Conservation (phyloP, 2,113 vertebrate species). For the Microcebus murinus region DNA sequence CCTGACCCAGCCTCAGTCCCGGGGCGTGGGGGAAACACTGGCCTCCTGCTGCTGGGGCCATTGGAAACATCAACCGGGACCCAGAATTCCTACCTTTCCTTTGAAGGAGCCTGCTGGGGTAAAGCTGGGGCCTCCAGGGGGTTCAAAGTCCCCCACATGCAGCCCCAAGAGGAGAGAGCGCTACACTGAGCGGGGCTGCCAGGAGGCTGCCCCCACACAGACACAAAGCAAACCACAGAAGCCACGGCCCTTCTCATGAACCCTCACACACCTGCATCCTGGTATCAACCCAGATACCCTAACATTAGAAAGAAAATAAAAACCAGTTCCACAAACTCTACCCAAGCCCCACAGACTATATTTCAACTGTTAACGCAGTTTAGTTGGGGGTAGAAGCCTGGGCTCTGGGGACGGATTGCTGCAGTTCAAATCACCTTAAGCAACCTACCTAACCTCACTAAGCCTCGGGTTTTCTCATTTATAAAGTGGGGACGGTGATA, state of each 20-base stretch:
- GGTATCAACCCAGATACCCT: background rate
- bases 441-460: background rate
- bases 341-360: background rate
- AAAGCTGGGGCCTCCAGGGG: background rate
- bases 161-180: background rate
- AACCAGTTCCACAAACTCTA: background rate
- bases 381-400: background rate
- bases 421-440: background rate
- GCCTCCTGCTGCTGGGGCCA: background rate
- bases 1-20: background rate
- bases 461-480: background rate
- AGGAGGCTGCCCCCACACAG: background rate
- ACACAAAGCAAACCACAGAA: constrained; percentile 10
- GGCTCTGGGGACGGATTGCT: background rate
- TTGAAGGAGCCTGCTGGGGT: background rate
- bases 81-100: background rate
- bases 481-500: background rate
- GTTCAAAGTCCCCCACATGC: background rate
- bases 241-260: constrained; percentile 24
- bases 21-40: background rate
- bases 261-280: background rate
- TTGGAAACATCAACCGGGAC: background rate
- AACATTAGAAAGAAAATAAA: background rate
- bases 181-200: background rate
- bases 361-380: background rate